A percentile compares a stretch with the other conserved stretches of the same genome.
These are phyloP conservation scores for Apis dorsata DNA, from an alignment of 1,140 invertebrate genomes.

Conservation along the genomic window DNA sequence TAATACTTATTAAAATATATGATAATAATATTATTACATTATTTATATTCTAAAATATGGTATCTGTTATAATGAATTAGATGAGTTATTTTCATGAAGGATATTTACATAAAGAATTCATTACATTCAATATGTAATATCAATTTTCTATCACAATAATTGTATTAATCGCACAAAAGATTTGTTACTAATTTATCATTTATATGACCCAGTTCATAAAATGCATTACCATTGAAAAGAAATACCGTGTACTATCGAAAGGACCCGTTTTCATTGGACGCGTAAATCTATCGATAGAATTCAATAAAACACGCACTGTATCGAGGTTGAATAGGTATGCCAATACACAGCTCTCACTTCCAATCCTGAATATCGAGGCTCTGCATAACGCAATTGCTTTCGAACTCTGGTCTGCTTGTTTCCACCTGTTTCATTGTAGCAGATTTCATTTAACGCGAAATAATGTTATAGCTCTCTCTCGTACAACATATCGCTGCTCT, in stretches of 20 bases:
- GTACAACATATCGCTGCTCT: conserved; percentile 11
- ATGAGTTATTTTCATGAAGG: too few relatives aligned
- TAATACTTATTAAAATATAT: too few relatives aligned
- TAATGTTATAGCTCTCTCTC: conserved; percentile 50
- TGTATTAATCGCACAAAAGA: neutral
- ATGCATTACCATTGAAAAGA: conserved; percentile 11
- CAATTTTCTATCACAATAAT: neutral
- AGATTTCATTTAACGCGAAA: conserved; percentile 61
- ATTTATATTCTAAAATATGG: too few relatives aligned
- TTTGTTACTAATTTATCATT: conserved; percentile 47
- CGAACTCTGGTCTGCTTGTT: conserved; percentile 38
- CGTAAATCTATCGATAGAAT: conserved; percentile 59
- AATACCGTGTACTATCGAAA: conserved; percentile 50
- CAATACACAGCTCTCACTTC: conserved; percentile 64
- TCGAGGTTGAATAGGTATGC: conserved; percentile 53
- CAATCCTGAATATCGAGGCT: conserved; percentile 50
- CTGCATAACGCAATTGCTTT: conserved; percentile 49
- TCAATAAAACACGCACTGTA: conserved; percentile 62
- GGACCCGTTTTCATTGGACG: conserved; percentile 49
- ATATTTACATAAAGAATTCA: too few relatives aligned
- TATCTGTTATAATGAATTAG: too few relatives aligned
- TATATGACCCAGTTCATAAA: conserved; percentile 20
- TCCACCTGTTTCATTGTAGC: conserved; percentile 48
- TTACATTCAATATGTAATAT: neutral
- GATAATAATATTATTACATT: too few relatives aligned